These are phyloP conservation scores for Agrypnia vestita DNA, from an alignment of 1,140 invertebrate species.

Conservation along the genomic window DNA sequence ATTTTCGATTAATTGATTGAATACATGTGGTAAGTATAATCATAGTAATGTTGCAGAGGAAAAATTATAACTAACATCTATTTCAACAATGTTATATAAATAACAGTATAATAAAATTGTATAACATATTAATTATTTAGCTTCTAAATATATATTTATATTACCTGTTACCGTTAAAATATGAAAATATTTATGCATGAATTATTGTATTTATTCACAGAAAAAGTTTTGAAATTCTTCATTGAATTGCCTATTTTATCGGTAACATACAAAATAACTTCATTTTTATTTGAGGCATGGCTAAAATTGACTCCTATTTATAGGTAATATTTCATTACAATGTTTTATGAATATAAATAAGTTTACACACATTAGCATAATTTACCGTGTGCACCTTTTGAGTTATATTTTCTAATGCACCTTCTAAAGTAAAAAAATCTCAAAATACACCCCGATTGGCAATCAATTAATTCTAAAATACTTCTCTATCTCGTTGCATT, in stretches of 20 bases:
- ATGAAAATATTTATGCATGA: not conserved
- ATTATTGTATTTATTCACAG: not conserved
- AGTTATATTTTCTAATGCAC: not conserved
- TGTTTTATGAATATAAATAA: too few species aligned
- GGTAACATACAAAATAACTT: not conserved
- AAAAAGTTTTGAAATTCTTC: not conserved
- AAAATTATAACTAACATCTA: not conserved
- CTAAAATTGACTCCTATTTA: not conserved
- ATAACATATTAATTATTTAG: too few species aligned
- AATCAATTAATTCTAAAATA: too few species aligned
- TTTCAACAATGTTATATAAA: too few species aligned
- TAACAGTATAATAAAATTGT: not conserved
- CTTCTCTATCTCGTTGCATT: not conserved
- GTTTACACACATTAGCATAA: not conserved
- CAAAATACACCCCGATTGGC: too few species aligned
- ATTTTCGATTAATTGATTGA: not conserved
- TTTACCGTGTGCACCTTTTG: slow-evolving; percentile 8
- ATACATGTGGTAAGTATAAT: slow-evolving; percentile 2
- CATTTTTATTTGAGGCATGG: not conserved
- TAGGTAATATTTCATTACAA: too few species aligned
- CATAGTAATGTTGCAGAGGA: not conserved
- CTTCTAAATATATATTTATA: too few species aligned
- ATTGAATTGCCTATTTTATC: not conserved
- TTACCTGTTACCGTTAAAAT: too few species aligned
- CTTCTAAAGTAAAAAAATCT: not conserved